phyloP scores from a whole-genome alignment of 1,140 invertebrate genomes.

The Penaeus japonicus region DNA sequence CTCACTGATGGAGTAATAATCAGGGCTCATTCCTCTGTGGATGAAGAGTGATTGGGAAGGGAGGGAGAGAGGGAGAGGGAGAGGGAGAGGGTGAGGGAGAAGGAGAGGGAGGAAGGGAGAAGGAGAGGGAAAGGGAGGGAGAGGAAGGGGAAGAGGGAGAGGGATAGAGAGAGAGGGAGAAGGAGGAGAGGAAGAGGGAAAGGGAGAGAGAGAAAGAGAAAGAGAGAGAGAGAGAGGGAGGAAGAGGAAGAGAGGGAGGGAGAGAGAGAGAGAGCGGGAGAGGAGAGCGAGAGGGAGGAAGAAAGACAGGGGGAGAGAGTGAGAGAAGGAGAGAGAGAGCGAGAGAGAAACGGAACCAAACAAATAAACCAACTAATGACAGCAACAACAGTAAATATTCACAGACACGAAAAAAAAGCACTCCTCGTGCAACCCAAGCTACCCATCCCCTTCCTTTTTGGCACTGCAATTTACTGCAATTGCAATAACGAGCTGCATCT shows the following conservation, averaged over 20 bases:
- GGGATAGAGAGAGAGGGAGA: background rate
- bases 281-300: background rate
- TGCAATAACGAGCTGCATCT: no score
- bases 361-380: background rate
- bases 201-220: background rate
- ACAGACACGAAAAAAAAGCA: background rate
- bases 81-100: no score
- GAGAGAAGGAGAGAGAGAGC: background rate
- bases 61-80: background rate
- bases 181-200: no score
- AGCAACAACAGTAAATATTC: background rate
- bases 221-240: background rate
- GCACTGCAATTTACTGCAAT: background rate
- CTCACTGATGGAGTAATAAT: no score
- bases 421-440: background rate
- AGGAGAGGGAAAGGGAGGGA: background rate
- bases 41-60: background rate
- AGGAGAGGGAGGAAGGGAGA: no score
- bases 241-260: no score
- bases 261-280: no score
- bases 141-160: background rate
- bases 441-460: background rate
- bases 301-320: no score
- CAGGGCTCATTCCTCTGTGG: no score
- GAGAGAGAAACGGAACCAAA: background rate